Conservation (phyloP, 2,113 vertebrate genomes). For the Urocitellus parryii region DNA sequence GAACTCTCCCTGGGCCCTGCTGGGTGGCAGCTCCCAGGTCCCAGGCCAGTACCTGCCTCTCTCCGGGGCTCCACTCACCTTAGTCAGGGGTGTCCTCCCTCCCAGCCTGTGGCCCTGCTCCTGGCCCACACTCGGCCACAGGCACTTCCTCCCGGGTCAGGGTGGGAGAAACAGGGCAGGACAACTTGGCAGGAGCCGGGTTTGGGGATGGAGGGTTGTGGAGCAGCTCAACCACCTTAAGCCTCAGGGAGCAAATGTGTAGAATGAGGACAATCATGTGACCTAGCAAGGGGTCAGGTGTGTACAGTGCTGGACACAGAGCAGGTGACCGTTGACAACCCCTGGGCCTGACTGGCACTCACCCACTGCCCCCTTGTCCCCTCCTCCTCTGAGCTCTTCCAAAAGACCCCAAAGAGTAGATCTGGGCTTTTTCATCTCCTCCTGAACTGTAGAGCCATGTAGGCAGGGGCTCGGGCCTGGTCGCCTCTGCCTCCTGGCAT, state of each 20-base stretch:
- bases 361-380: not conserved
- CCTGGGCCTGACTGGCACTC: not conserved
- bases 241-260: not conserved
- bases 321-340: not conserved
- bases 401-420: not conserved
- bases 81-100: not conserved
- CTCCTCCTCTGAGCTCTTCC: not conserved
- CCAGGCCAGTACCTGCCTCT: not conserved
- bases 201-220: not conserved
- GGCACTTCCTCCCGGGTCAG: not conserved
- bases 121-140: not conserved
- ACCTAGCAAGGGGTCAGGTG: not conserved
- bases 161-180: not conserved
- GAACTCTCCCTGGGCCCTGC: too few species aligned
- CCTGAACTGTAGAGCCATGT: not conserved
- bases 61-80: not conserved
- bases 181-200: not conserved
- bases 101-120: fast-evolving
- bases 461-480: not conserved
- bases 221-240: not conserved
- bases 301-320: not conserved
- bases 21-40: not conserved
- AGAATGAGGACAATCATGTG: not conserved
- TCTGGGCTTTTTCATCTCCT: not conserved
- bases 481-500: not conserved